A percentile compares a stretch with the other conserved stretches of the same genome.
These are phyloP conservation scores for Limnephilus marmoratus DNA, from an alignment of 2,888 invertebrate genomes.

Conservation along the genomic window DNA sequence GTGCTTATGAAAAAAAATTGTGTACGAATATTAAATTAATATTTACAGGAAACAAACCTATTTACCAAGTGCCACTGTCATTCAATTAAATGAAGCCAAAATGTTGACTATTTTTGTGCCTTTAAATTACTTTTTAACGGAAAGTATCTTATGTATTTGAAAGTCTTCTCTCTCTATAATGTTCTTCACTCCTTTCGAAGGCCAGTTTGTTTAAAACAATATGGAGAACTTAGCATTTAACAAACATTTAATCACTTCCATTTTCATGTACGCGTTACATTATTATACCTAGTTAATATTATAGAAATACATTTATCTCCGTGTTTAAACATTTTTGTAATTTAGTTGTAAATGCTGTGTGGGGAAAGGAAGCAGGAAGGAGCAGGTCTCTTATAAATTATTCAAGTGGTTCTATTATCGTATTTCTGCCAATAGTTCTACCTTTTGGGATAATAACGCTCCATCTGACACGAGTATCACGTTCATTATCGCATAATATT, in stretches of 20 bases:
- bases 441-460: neutral
- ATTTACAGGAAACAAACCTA: neutral
- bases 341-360: neutral
- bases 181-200: neutral
- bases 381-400: neutral
- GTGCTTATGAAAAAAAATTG: neutral
- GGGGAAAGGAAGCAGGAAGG: neutral
- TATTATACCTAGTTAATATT: neutral
- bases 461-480: no score
- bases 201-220: neutral
- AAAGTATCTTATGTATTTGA: neutral
- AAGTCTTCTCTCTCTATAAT: neutral
- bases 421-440: neutral
- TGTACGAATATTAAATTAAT: neutral
- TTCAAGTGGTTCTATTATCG: neutral
- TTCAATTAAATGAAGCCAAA: conserved; percentile 1
- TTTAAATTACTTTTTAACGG: conserved; percentile 9
- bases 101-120: conserved; percentile 20
- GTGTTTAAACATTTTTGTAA: neutral
- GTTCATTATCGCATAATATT: no score
- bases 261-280: neutral
- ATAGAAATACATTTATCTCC: neutral
- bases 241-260: neutral
- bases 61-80: conserved; percentile 17
- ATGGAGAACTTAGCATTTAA: neutral